Evolutionary conservation across 1,140 invertebrate species (phyloP), one percentile per base, ranked within the genome.

Genomic region (Drepana arcuata): DNA sequence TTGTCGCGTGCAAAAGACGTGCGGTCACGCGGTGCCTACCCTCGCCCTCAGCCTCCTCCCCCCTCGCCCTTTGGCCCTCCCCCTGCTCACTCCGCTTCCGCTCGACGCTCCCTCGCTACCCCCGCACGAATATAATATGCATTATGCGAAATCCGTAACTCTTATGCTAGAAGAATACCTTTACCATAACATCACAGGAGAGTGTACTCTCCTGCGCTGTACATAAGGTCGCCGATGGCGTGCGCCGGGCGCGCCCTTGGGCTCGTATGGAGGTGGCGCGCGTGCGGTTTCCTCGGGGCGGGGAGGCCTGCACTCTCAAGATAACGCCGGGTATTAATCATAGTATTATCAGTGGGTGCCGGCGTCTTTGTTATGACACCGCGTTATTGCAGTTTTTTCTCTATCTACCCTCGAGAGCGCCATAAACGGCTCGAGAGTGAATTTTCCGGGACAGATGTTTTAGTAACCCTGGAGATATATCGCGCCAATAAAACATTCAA

Each of bases 101-200:
- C 27, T 9, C 21, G 48, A 40, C 35, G 25, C 14, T 24, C 12
- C 32, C 27, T 24, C 11, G 14, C 51, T 51, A 35, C 42, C 48
- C 47, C 38, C 40, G 38, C 50, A 43, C 57, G 68, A 75, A 80
- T 80, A 77, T 79, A 79, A 74, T 77, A 80, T 77, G 75, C 75
- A 77, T 80, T 80, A 80, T 80, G 75, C 75, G 75, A 80, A 77
- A 80, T 80, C 75, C 72, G 70, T 79, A 72, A 79, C 71, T 79
- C 71, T 79, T 69, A 62, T 72, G 62, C 64, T 45, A 53, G 60
- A 51, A 58, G 60, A 67, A 73, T 72, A 71, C 61, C 69, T 71
- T 67, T 64, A 64, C n/a, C n/a, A n/a, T n/a, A n/a, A n/a, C n/a
- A n/a, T n/a, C n/a, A n/a, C n/a, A n/a, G n/a, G n/a, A n/a, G n/a